Conservation (phyloP, 2,113 vertebrate species). For the Haemorhous mexicanus region DNA sequence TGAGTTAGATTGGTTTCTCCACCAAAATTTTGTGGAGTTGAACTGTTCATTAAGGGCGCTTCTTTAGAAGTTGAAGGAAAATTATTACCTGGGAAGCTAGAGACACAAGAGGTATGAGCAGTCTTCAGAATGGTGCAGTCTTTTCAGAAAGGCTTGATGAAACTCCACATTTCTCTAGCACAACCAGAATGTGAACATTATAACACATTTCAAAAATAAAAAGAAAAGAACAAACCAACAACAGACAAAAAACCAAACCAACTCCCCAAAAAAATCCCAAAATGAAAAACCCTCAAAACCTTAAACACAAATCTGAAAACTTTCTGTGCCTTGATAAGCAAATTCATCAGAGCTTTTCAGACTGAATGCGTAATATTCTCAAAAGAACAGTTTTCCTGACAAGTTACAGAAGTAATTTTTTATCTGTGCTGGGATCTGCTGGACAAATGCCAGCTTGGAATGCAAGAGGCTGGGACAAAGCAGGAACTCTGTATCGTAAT, state of each 20-base stretch:
- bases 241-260: neutral
- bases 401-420: neutral
- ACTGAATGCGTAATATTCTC: neutral
- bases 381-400: neutral
- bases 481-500: rapidly evolving
- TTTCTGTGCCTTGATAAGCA: neutral
- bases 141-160: neutral
- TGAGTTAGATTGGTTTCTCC: neutral
- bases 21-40: neutral
- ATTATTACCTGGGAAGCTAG: neutral
- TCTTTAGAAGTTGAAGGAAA: neutral
- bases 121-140: neutral
- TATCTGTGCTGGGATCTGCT: neutral
- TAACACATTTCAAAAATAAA: neutral
- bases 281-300: neutral
- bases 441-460: neutral
- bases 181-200: neutral
- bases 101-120: neutral
- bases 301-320: neutral
- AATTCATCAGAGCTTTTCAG: neutral
- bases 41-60: neutral
- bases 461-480: neutral
- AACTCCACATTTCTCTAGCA: neutral
- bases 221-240: neutral
- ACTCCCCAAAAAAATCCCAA: rapidly evolving